Evolutionary conservation across 2,888 invertebrate species (phyloP).

Genomic region (Aphidoletes aphidimyza): DNA sequence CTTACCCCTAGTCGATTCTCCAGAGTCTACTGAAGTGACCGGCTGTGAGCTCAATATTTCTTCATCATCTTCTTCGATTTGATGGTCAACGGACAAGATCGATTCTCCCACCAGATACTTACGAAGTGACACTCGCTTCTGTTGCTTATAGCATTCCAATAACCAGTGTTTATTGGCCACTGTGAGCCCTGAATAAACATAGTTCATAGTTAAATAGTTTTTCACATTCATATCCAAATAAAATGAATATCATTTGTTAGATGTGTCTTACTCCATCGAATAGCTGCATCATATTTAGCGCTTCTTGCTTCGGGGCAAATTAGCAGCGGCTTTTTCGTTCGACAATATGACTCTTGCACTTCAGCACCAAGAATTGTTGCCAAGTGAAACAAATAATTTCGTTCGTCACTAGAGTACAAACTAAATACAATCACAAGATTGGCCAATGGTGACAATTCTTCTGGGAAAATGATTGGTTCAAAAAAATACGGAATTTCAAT

Average conservation of each 20-base stretch:
- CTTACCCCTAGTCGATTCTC: not conserved
- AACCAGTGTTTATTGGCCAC: constrained; percentile 75
- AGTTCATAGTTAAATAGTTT: no score
- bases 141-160: constrained; percentile 69
- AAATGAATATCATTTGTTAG: no score
- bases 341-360: constrained; percentile 76
- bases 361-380: constrained; percentile 78
- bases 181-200: constrained; percentile 66
- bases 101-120: constrained; percentile 66
- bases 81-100: not conserved
- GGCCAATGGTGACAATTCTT: constrained; percentile 68
- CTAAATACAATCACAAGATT: constrained; percentile 84
- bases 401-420: constrained; percentile 78
- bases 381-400: constrained; percentile 77
- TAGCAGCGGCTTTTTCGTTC: constrained; percentile 82
- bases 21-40: no score
- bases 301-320: constrained; percentile 79
- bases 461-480: constrained; percentile 70
- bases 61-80: constrained; percentile 6
- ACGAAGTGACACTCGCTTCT: constrained; percentile 65
- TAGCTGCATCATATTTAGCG: constrained; percentile 83
- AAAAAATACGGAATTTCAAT: constrained; percentile 80
- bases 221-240: no score
- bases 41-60: not conserved
- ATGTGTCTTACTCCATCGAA: constrained; percentile 77